Conservation (phyloP, 2,888 invertebrate species). For the Patella caerulea region DNA sequence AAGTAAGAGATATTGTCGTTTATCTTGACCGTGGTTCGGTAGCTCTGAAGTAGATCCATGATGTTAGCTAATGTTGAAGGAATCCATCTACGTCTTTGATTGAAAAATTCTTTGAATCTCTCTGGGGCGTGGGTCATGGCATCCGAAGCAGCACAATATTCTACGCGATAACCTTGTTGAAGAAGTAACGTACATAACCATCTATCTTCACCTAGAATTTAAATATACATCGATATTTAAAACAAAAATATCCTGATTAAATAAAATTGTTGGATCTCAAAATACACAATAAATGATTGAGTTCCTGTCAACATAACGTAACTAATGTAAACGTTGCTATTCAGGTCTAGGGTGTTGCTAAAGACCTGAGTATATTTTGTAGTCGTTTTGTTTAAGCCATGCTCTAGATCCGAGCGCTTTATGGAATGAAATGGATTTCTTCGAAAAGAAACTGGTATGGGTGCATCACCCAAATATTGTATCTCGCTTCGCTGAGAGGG, state of each 20-base stretch:
- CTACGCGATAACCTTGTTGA: constrained; percentile 96
- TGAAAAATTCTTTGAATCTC: constrained; percentile 94
- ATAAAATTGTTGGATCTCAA: too few species aligned
- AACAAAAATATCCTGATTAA: background rate
- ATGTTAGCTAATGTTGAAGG: constrained; percentile 99
- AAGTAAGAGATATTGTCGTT: constrained; percentile 92
- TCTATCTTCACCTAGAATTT: constrained; percentile 87
- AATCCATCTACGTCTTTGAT: constrained; percentile 97
- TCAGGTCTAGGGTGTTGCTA: too few species aligned
- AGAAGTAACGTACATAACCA: constrained; percentile 96
- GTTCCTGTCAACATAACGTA: too few species aligned
- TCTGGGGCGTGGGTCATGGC: constrained; percentile 98
- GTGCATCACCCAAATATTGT: too few species aligned
- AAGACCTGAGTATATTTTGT: too few species aligned
- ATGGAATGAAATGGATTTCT: too few species aligned
- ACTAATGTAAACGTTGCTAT: too few species aligned
- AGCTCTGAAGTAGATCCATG: constrained; percentile 88
- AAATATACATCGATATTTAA: background rate
- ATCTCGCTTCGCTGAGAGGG: too few species aligned
- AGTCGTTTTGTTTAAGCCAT: too few species aligned
- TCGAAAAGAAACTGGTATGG: too few species aligned
- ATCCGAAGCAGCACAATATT: constrained; percentile 98
- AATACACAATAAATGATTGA: too few species aligned
- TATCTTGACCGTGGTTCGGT: constrained; percentile 92
- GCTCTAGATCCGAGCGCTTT: too few species aligned